Percentiles rank a stretch among this genome's conserved stretches.
phyloP scores from a whole-genome alignment of 2,797 vertebrate species.

The Enteromius anoplus region DNA sequence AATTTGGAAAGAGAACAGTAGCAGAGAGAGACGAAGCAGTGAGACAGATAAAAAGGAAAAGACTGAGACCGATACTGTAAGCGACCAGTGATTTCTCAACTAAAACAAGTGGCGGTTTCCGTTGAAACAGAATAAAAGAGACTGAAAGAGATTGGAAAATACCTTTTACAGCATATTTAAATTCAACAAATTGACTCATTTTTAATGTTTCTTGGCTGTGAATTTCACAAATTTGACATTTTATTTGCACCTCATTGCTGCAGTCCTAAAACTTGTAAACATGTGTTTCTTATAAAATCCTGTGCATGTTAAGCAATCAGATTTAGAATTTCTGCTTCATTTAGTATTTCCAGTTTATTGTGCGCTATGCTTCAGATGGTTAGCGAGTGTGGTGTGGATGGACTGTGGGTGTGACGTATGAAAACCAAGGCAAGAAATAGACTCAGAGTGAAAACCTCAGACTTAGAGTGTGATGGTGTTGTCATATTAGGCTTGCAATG shows the following conservation, averaged over 20 bases:
- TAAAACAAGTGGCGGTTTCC: not conserved
- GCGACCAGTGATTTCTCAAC: not conserved
- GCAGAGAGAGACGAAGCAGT: not conserved
- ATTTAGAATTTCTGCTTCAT: not conserved
- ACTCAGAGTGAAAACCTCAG: not conserved
- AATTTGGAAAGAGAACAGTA: constrained; percentile 8
- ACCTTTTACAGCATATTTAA: not conserved
- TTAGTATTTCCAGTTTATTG: not conserved
- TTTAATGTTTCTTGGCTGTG: not conserved
- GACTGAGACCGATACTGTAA: not conserved
- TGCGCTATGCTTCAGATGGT: not conserved
- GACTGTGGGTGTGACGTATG: not conserved
- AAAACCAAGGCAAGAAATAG: not conserved
- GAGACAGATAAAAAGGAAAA: not conserved
- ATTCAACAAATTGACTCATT: not conserved
- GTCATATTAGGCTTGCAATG: not conserved
- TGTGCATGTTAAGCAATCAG: not conserved
- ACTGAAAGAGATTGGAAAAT: not conserved
- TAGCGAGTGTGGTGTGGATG: not conserved
- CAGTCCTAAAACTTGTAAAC: not conserved
- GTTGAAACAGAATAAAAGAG: not conserved
- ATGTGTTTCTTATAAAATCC: not conserved
- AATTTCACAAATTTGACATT: not conserved
- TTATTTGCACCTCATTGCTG: not conserved
- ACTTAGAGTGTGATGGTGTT: not conserved